A percentile compares a stretch with the other conserved stretches of the same genome.
These are phyloP conservation scores for Tenthredo amoena DNA, from an alignment of 2,888 invertebrate genomes.

Conservation along the genomic window DNA sequence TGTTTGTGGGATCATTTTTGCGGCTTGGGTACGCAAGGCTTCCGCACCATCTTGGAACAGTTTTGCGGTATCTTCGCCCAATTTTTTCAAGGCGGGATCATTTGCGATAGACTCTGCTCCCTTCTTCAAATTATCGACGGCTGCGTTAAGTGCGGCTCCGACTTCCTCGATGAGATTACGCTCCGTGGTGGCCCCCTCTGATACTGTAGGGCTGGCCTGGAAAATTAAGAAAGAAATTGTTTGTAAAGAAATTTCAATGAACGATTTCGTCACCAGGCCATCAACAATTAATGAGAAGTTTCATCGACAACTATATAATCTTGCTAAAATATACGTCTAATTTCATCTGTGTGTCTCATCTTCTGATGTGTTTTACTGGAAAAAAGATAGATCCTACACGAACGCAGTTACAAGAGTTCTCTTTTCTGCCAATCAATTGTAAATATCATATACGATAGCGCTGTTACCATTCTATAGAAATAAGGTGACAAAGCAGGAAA, in stretches of 20 bases:
- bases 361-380: background rate
- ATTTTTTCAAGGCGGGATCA: conserved; percentile 62
- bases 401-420: background rate
- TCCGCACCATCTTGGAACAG: conserved; percentile 62
- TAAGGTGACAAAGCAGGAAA: background rate
- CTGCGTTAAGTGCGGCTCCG: accelerated
- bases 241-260: background rate
- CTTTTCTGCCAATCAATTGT: background rate
- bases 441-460: background rate
- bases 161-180: background rate
- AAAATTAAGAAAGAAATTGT: background rate
- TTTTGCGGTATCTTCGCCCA: conserved; percentile 61
- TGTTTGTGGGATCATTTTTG: conserved; percentile 62
- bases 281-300: background rate
- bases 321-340: background rate
- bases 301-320: background rate
- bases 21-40: conserved; percentile 60
- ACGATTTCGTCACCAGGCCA: background rate
- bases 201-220: background rate
- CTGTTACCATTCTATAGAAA: background rate
- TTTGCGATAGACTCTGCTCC: conserved; percentile 58
- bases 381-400: background rate
- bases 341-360: background rate
- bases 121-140: conserved; percentile 57
- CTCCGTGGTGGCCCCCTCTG: background rate